Evolutionary conservation across 2,113 vertebrate genomes (phyloP).

Genomic region (Gobio gobio): DNA sequence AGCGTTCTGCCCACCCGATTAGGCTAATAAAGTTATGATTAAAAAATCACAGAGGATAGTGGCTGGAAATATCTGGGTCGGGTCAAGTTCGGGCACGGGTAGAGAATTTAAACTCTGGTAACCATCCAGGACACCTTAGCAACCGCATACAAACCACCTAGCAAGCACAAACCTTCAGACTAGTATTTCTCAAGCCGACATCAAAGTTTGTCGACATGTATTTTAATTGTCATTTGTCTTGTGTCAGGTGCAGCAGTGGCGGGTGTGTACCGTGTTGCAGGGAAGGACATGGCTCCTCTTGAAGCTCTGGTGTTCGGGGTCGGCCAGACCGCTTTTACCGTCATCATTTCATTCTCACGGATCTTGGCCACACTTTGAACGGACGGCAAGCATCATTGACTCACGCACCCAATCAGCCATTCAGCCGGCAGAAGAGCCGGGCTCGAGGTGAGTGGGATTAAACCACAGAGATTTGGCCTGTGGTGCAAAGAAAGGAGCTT

Average conservation of each 20-base stretch:
- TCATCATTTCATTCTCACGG: constrained; percentile 94
- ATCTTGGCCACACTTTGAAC: constrained; percentile 92
- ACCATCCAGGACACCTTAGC: no score
- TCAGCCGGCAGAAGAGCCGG: constrained; percentile 26
- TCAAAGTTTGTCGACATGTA: not conserved
- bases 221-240: constrained; percentile 7
- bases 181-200: not conserved
- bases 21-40: no score
- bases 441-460: not conserved
- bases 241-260: constrained; percentile 91
- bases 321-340: constrained; percentile 90
- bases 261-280: constrained; percentile 94
- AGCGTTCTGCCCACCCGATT: no score
- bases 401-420: constrained; percentile 10
- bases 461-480: not conserved
- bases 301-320: constrained; percentile 94
- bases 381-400: not conserved
- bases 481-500: not conserved
- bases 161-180: not conserved
- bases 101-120: no score
- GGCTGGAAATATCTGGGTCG: no score
- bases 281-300: constrained; percentile 95
- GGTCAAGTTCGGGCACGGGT: no score
- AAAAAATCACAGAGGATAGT: no score
- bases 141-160: not conserved